Evolutionary conservation across 2,888 invertebrate species (phyloP).

Genomic region (Sylvicola cinctus): DNA sequence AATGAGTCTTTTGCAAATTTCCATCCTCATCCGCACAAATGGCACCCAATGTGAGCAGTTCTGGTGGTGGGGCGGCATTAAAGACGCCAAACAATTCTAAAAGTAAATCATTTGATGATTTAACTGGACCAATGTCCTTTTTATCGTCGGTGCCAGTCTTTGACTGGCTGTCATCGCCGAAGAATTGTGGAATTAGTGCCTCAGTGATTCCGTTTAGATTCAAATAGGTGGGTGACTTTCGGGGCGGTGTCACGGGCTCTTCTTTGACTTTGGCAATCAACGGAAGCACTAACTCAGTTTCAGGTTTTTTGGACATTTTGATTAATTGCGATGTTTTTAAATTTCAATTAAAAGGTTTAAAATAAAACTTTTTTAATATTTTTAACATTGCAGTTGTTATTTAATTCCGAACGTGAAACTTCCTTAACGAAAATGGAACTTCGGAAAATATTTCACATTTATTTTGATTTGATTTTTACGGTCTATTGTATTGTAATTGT

Average conservation of each 20-base stretch:
- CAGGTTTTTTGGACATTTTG: too few species aligned
- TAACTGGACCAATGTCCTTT: slow-evolving; percentile 18
- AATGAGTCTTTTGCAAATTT: slow-evolving; percentile 16
- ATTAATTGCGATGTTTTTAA: too few species aligned
- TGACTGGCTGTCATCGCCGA: neutral
- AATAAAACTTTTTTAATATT: too few species aligned
- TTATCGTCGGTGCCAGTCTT: slow-evolving; percentile 12
- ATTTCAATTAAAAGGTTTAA: too few species aligned
- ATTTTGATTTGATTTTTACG: too few species aligned
- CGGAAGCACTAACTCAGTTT: neutral
- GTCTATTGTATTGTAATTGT: too few species aligned
- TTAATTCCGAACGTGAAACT: too few species aligned
- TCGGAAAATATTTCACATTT: too few species aligned
- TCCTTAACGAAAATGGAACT: too few species aligned
- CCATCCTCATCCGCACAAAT: slow-evolving; percentile 16
- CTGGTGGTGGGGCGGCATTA: slow-evolving; percentile 46
- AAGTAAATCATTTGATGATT: slow-evolving; percentile 42
- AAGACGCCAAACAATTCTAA: slow-evolving; percentile 64
- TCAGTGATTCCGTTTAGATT: too few species aligned
- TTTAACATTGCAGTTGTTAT: too few species aligned
- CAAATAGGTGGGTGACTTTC: neutral
- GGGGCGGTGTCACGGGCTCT: slow-evolving; percentile 16
- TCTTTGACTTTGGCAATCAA: slow-evolving; percentile 14
- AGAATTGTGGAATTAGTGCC: neutral
- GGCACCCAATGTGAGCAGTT: slow-evolving; percentile 18